These are phyloP conservation scores for Mechanitis mazaeus DNA, from an alignment of 2,888 invertebrate genomes.

Conservation along the genomic window DNA sequence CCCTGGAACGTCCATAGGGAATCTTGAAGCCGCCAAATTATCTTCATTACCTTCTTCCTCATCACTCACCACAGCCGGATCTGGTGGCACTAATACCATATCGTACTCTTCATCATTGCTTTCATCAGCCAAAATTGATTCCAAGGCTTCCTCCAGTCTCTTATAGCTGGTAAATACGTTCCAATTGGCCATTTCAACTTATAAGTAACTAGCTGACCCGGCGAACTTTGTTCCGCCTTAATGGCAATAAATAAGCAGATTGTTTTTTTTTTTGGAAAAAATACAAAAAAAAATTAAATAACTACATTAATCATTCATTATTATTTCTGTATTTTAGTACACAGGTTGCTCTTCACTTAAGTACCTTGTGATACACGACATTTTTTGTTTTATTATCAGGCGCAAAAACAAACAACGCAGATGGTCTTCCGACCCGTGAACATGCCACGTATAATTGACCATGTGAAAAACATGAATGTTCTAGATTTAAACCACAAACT, in stretches of 20 bases:
- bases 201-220: conserved; percentile 16
- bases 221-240: too few species aligned
- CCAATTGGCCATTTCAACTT: conserved; percentile 26
- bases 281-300: too few species aligned
- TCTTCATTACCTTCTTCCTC: conserved; percentile 32
- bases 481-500: conserved; percentile 20
- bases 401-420: background rate
- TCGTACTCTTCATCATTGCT: conserved; percentile 27
- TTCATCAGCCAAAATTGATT: conserved; percentile 29
- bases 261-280: too few species aligned
- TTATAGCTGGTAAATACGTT: conserved; percentile 25
- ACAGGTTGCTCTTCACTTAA: too few species aligned
- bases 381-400: background rate
- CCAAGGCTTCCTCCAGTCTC: conserved; percentile 27
- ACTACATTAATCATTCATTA: too few species aligned
- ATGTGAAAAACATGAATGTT: conserved; percentile 27
- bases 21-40: conserved; percentile 25
- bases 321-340: too few species aligned
- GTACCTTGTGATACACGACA: background rate
- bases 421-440: background rate
- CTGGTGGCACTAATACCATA: conserved; percentile 28
- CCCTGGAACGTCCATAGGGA: conserved; percentile 30
- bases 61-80: conserved; percentile 28
- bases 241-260: too few species aligned
- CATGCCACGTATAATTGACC: conserved; percentile 22